These are phyloP conservation scores for Agrotis ipsilon DNA, from an alignment of 2,888 invertebrate species.

Conservation along the genomic window DNA sequence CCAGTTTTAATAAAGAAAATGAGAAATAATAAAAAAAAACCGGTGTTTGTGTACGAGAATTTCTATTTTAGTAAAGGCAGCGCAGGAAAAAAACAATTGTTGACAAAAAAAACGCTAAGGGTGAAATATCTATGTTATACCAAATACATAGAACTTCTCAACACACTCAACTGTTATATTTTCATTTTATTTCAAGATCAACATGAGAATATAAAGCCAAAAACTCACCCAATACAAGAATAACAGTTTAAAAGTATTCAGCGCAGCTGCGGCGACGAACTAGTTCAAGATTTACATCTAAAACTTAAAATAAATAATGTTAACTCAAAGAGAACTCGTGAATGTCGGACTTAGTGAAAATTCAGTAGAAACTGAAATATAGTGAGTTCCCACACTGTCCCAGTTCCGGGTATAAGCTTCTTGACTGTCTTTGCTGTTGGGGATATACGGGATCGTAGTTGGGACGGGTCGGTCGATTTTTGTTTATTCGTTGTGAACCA, in stretches of 20 bases:
- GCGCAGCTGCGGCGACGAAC: slow-evolving; percentile 41
- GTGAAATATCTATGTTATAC: no score
- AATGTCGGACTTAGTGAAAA: slow-evolving; percentile 69
- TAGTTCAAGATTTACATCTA: slow-evolving; percentile 58
- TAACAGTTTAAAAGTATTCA: slow-evolving; percentile 49
- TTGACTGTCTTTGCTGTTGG: slow-evolving; percentile 63
- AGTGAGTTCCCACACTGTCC: slow-evolving; percentile 68
- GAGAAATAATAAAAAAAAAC: no score
- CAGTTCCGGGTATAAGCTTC: slow-evolving; percentile 74
- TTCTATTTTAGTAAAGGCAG: no score
- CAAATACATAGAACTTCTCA: slow-evolving; percentile 1
- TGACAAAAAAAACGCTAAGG: no score
- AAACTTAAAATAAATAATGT: slow-evolving; percentile 68
- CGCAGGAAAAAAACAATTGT: no score
- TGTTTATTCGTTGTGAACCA: no score
- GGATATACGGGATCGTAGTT: slow-evolving; percentile 29
- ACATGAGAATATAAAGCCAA: slow-evolving; percentile 26
- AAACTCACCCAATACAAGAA: slow-evolving; percentile 42
- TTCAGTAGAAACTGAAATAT: slow-evolving; percentile 67
- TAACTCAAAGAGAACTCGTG: slow-evolving; percentile 69
- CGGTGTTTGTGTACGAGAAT: no score
- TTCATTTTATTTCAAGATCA: slow-evolving; percentile 30
- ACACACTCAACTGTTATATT: slow-evolving; percentile 10
- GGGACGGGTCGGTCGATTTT: not conserved
- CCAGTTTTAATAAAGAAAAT: no score